Percentiles rank a stretch among this genome's conserved stretches.
These are phyloP conservation scores for Ptychadena robeensis DNA, from an alignment of 2,797 vertebrate genomes.

Conservation along the genomic window DNA sequence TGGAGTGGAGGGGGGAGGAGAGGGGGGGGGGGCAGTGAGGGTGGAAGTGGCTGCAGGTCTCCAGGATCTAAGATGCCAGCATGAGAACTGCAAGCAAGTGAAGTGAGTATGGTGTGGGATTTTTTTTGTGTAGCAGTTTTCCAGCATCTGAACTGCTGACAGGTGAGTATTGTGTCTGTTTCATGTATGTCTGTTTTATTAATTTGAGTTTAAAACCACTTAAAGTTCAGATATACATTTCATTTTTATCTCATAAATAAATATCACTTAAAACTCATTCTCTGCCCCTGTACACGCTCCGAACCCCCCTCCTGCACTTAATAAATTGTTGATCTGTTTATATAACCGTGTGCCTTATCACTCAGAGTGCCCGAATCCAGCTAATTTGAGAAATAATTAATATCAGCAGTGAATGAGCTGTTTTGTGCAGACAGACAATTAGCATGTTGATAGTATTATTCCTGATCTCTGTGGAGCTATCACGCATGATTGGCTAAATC, in stretches of 20 bases:
- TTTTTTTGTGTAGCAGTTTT: too few species aligned
- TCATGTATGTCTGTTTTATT: too few species aligned
- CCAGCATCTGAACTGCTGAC: too few species aligned
- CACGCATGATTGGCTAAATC: slow-evolving; percentile 35
- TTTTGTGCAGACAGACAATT: slow-evolving; percentile 32
- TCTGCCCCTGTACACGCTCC: too few species aligned
- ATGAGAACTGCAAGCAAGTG: too few species aligned
- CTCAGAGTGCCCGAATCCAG: slow-evolving; percentile 20
- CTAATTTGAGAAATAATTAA: slow-evolving; percentile 56
- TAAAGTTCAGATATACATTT: neutral
- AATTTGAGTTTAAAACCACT: too few species aligned
- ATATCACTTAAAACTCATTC: neutral
- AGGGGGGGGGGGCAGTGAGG: too few species aligned
- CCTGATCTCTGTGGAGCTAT: slow-evolving; percentile 33
- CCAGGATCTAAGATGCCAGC: too few species aligned
- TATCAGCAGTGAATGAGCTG: slow-evolving; percentile 32
- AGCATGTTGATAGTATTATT: slow-evolving; percentile 35
- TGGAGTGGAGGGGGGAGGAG: too few species aligned
- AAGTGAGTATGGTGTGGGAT: too few species aligned
- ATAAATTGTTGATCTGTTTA: neutral
- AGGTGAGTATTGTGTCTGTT: too few species aligned
- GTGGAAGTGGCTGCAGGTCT: too few species aligned
- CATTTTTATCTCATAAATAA: neutral
- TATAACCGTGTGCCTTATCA: neutral
- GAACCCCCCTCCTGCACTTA: neutral